Evolutionary conservation across 2,888 invertebrate species (phyloP).

Genomic region (Archips xylosteana): DNA sequence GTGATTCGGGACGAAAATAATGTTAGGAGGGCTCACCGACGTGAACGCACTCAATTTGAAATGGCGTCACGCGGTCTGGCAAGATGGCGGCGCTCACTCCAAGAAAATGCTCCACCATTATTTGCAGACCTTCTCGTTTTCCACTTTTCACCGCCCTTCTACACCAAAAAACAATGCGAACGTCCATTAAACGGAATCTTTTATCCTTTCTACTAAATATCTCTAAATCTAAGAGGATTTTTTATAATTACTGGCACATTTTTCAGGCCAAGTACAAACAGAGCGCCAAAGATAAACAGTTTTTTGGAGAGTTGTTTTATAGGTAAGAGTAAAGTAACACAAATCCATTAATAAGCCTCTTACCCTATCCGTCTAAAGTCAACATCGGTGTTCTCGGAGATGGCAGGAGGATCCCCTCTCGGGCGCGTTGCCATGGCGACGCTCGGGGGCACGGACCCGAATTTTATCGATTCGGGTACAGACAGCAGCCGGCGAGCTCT

Average conservation of each 20-base stretch:
- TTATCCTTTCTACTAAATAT: slow-evolving; percentile 10
- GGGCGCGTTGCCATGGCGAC: slow-evolving; percentile 76
- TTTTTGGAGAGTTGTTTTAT: slow-evolving; percentile 54
- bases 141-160: slow-evolving; percentile 57
- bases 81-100: slow-evolving; percentile 72
- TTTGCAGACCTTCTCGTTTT: slow-evolving; percentile 62
- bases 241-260: slow-evolving; percentile 45
- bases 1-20: slow-evolving; percentile 45
- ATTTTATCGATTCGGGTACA: slow-evolving; percentile 85
- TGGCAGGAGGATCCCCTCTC: slow-evolving; percentile 59
- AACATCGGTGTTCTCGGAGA: slow-evolving; percentile 82
- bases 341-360: slow-evolving; percentile 86
- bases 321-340: slow-evolving; percentile 75
- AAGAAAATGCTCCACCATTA: slow-evolving; percentile 66
- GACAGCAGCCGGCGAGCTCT: slow-evolving; percentile 81
- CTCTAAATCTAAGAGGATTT: slow-evolving; percentile 20
- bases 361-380: slow-evolving; percentile 85
- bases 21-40: slow-evolving; percentile 48
- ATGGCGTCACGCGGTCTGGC: slow-evolving; percentile 84
- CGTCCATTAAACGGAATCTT: slow-evolving; percentile 10
- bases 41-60: slow-evolving; percentile 71
- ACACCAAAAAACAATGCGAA: slow-evolving; percentile 47
- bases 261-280: slow-evolving; percentile 28
- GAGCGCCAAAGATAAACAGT: slow-evolving; percentile 44
- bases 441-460: slow-evolving; percentile 82